Percentiles rank a stretch among this genome's conserved stretches.
These are phyloP conservation scores for Trachops cirrhosus DNA, from an alignment of 2,797 vertebrate species.

Conservation along the genomic window DNA sequence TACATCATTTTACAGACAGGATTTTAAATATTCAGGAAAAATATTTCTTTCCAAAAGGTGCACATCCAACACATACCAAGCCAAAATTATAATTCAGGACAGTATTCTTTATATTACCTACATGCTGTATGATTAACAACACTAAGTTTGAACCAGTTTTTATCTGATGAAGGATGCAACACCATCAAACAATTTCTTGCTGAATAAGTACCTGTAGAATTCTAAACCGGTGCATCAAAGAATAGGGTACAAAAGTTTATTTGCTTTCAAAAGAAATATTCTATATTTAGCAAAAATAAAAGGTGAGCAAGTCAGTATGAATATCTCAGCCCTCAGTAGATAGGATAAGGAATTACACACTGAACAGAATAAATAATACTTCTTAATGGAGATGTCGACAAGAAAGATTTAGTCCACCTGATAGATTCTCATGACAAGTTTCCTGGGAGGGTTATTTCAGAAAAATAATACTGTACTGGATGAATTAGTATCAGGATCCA, in stretches of 20 bases:
- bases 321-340: not conserved
- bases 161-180: not conserved
- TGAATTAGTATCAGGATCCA: constrained; percentile 8
- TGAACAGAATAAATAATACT: not conserved
- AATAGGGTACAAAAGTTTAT: not conserved
- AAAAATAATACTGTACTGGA: not conserved
- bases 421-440: not conserved
- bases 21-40: not conserved
- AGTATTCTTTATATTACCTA: not conserved
- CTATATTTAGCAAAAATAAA: not conserved
- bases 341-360: not conserved
- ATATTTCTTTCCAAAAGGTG: not conserved
- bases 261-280: not conserved
- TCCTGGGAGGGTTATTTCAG: not conserved
- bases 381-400: not conserved
- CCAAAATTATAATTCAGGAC: not conserved
- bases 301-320: not conserved
- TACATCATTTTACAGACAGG: not conserved
- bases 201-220: not conserved
- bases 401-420: not conserved
- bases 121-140: not conserved
- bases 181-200: not conserved
- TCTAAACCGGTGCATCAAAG: not conserved
- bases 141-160: not conserved
- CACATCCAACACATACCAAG: not conserved